Base-by-base conservation (phyloP, 2,888 invertebrate genomes). In the Drosophila multiciliata region DNA sequence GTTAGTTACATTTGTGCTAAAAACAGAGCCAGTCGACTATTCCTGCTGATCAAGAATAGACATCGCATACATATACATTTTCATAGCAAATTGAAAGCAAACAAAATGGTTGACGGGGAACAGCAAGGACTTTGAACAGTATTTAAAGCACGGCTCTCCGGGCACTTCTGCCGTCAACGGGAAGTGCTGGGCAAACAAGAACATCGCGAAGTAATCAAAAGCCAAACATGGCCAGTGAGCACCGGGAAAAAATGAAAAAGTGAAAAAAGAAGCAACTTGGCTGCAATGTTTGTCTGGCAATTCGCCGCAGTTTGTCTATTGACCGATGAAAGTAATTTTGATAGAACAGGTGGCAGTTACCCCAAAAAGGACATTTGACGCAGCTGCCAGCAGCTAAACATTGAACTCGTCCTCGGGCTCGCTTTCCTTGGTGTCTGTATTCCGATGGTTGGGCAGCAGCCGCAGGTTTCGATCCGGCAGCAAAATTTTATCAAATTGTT, bases 131-230 rank as follows among this genome's bases (percentile, higher is more conserved):
- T 17, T 50, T 42, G 45, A 17, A 26, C 23, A 15, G 55, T 61
- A 52, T 62, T 67, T 54, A 42, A 75, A 58, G 49, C 35, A 45
- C 45, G 20, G 3, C 45, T 5, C 15, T 23, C 12, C 42, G 26
- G 23, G 33, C 53, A 9, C 32, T 38, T n/a, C 49, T 9, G 72
- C 60, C 15, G 64, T 12, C 66, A 48, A 45, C 32, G 38, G 66
- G n/a, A 50, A 87, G 88, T 85, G 82, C 67, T 69, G 49, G 52
- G 53, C 82, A 87, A 85, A 85, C 83, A 82, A 58, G 70, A 72
- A 70, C 80, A 70, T 59, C 63, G 66, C 63, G 70, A 40, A 60
- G 85, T 68, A 84, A 85, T 87, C 85, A 87, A 78, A 23, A 66
- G 82, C 69, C 54, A 64, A 67, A 42, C 66, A 61, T 54, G 57